Evolutionary conservation across 2,113 vertebrate genomes (phyloP), one percentile per base, ranked within the genome.

Genomic region (Collichthys lucidus): DNA sequence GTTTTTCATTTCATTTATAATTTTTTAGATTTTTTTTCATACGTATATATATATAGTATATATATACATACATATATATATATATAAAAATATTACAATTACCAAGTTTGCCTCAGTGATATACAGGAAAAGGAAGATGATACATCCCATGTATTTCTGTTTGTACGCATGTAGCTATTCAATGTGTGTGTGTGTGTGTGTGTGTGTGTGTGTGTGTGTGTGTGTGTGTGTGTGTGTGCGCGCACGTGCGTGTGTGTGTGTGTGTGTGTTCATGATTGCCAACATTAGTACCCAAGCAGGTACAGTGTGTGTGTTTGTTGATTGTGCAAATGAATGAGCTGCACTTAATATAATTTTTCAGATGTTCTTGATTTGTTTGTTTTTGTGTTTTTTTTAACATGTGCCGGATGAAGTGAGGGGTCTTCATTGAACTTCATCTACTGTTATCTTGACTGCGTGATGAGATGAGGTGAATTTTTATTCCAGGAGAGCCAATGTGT

Each of bases 91-190:
- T 42, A 79, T 82, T 90, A 88, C 75, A 87, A 90, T 81, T 92
- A 92, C 93, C 92, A 89, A 79, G 85, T 95, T 94, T 95, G 94
- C 94, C 94, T 95, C 92, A 70, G 75, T 84, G 81, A 86, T 89
- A 84, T 86, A 91, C 85, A 88, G 75, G 73, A 89, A 88, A 86
- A 82, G 61, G 50, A 91, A 82, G 78, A 84, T 74, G 56, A 86
- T 59, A 62, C 83, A 80, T 81, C 44, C 68, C 61, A 74, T 86
- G 52, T 79, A 56, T 89, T 65, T 85, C 20, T 83, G 71, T 29
- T 19, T 8, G 29, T 52, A 14, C 40, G 24, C 62, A n/a, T 79
- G 49, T 44, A 49, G 46, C 56, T 77, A 5, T 73, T 29, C 47
- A 22, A 63, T 76, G 47, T 69, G 56, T 78, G 59, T 73, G 57